These are phyloP conservation scores for Planiliza haematocheilus DNA, from an alignment of 2,113 vertebrate genomes.

Conservation along the genomic window DNA sequence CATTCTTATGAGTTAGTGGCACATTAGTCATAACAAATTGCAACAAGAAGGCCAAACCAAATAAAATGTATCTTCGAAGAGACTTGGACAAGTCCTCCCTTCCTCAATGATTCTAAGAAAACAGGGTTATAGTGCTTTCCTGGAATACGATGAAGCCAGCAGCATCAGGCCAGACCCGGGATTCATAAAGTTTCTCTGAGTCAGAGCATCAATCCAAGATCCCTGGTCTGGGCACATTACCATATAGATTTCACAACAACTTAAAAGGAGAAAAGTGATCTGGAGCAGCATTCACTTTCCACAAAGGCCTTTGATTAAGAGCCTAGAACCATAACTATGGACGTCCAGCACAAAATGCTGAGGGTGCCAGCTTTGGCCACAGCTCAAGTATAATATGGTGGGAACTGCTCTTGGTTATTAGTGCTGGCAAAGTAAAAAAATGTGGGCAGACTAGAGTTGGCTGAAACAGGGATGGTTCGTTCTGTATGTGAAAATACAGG, in stretches of 20 bases:
- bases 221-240: conserved; percentile 47
- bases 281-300: conserved; percentile 50
- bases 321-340: conserved; percentile 52
- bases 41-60: conserved; percentile 69
- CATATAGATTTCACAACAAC: conserved; percentile 57
- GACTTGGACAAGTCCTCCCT: conserved; percentile 58
- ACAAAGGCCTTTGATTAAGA: conserved; percentile 47
- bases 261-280: conserved; percentile 54
- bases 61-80: conserved; percentile 67
- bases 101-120: conserved; percentile 70
- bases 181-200: conserved; percentile 58
- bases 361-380: conserved; percentile 58
- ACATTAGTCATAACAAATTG: conserved; percentile 75
- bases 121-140: conserved; percentile 64
- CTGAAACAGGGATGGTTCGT: conserved; percentile 14
- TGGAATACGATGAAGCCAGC: conserved; percentile 66
- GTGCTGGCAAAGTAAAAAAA: conserved; percentile 41
- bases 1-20: conserved; percentile 64
- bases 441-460: background rate
- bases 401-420: conserved; percentile 31
- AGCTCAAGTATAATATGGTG: conserved; percentile 44
- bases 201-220: conserved; percentile 53
- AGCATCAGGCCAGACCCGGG: conserved; percentile 38
- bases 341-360: conserved; percentile 36
- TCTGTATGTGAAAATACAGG: conserved; percentile 25